phyloP scores from a whole-genome alignment of 2,797 vertebrate species.

The Gallinago stenura region DNA sequence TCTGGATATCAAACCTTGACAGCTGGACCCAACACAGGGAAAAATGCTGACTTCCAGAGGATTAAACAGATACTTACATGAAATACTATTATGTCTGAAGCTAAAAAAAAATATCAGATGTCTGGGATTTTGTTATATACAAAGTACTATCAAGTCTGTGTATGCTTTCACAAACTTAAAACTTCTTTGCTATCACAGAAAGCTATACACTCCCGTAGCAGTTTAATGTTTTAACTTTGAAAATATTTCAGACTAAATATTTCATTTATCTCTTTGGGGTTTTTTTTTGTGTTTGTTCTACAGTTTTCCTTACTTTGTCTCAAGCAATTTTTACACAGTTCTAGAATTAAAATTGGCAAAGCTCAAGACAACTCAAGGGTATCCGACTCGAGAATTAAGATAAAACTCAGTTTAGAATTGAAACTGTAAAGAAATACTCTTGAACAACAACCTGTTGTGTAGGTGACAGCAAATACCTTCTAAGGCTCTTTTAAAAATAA shows the following conservation, averaged over 20 bases:
- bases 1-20: neutral
- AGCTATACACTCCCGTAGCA: neutral
- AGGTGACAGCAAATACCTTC: neutral
- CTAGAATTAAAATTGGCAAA: neutral
- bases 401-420: neutral
- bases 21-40: fast-evolving
- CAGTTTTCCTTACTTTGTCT: neutral
- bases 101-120: neutral
- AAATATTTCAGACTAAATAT: neutral
- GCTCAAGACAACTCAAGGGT: neutral
- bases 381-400: neutral
- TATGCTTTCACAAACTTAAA: neutral
- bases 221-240: neutral
- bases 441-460: neutral
- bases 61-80: neutral
- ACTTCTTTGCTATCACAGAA: neutral
- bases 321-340: neutral
- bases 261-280: neutral
- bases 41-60: neutral
- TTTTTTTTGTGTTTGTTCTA: neutral
- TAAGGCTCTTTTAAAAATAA: neutral
- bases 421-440: neutral
- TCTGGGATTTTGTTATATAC: neutral
- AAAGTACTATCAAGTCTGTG: neutral
- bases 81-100: neutral